These are phyloP conservation scores for western clawed frog (Xenopus tropicalis) DNA, from an alignment of 2,113 vertebrate genomes.

Conservation along the genomic window UCB_Xtro_10.0 CM004445.2:74700501-74701000, in stretches of 20 bases:
- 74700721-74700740: constrained; percentile 8
- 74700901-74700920: constrained; percentile 42
- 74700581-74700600: no score
- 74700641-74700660: no score
- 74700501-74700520: no score
- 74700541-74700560: no score
- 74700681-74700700: background rate
- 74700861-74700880: constrained; percentile 51
- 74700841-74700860: constrained; percentile 59
- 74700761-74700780: constrained; percentile 9
- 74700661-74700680: background rate
- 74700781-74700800: constrained; percentile 23
- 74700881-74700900: constrained; percentile 46
- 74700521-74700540: no score
- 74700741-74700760: background rate
- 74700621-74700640: no score
- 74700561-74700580: no score
- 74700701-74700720: background rate
- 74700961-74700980: constrained; percentile 54
- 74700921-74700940: constrained; percentile 52
- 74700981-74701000: constrained; percentile 44
- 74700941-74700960: constrained; percentile 54
- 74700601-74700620: no score
- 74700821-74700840: constrained; percentile 53
- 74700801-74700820: constrained; percentile 47